Evolutionary conservation across 2,113 vertebrate genomes (phyloP).

Genomic region (Leucosticte australis): DNA sequence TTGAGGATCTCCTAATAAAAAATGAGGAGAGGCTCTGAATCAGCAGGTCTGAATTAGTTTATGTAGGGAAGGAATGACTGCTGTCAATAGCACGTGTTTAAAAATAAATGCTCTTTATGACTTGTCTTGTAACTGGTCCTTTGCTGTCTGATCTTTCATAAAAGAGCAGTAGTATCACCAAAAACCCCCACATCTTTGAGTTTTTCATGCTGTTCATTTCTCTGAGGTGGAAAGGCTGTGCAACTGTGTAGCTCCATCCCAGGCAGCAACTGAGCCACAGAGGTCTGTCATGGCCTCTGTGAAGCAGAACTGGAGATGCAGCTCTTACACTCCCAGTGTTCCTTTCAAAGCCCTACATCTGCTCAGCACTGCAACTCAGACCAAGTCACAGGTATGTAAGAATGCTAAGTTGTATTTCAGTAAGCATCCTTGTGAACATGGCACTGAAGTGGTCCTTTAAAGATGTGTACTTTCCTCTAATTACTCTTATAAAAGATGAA

Average conservation of each 20-base stretch:
- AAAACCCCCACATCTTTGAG: rapidly evolving
- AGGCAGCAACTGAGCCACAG: not conserved
- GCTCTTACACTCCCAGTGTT: not conserved
- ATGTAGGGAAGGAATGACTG: not conserved
- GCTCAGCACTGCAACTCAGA: not conserved
- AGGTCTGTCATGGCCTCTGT: not conserved
- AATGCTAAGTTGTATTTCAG: not conserved
- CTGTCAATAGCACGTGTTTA: not conserved
- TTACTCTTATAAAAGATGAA: not conserved
- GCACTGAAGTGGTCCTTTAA: not conserved
- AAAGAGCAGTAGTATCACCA: not conserved
- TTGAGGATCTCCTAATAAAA: not conserved
- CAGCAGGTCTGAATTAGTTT: not conserved
- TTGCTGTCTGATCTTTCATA: not conserved
- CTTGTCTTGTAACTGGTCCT: not conserved
- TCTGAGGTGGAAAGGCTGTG: not conserved
- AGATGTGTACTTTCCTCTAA: not conserved
- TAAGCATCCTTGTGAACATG: not conserved
- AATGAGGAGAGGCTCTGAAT: not conserved
- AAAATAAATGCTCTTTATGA: not conserved
- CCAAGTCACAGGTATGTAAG: not conserved
- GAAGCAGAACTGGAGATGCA: not conserved
- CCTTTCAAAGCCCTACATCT: not conserved
- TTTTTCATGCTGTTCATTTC: not conserved
- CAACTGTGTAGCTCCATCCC: not conserved